Conservation (phyloP, 2,888 invertebrate species). For the Empis stercorea region DNA sequence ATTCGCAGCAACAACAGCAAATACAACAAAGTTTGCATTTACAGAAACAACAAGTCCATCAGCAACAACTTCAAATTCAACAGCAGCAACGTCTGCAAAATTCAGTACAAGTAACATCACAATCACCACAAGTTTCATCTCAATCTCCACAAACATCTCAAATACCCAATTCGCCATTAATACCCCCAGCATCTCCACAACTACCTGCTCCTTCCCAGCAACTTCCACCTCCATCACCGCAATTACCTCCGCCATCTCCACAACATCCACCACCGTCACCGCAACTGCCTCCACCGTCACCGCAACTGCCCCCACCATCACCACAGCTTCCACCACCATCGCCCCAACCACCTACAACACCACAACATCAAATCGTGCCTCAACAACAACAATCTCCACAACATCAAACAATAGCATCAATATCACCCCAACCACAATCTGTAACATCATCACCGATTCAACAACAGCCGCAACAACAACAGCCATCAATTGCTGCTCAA, state of each 20-base stretch:
- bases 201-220: slow-evolving; percentile 13
- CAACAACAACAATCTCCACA: slow-evolving; percentile 17
- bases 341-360: slow-evolving; percentile 12
- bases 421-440: slow-evolving; percentile 29
- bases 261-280: slow-evolving; percentile 8
- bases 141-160: slow-evolving; percentile 2
- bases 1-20: slow-evolving; percentile 22
- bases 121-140: slow-evolving; percentile 16
- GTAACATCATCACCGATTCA: slow-evolving; percentile 22
- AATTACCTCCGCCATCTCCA: slow-evolving; percentile 6
- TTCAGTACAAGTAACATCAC: slow-evolving; percentile 42
- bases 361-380: slow-evolving; percentile 12
- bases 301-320: slow-evolving; percentile 13
- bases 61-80: slow-evolving; percentile 31
- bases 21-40: slow-evolving; percentile 23
- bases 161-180: neutral
- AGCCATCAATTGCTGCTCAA: slow-evolving; percentile 18
- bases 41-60: slow-evolving; percentile 24
- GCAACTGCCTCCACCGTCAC: slow-evolving; percentile 11
- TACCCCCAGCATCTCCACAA: slow-evolving; percentile 6
- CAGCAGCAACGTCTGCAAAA: slow-evolving; percentile 32
- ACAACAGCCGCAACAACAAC: slow-evolving; percentile 18
- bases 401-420: slow-evolving; percentile 22
- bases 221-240: slow-evolving; percentile 8
- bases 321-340: slow-evolving; percentile 25